Evolutionary conservation across 1,140 invertebrate species (phyloP).

Genomic region (Drosophila asahinai): DNA sequence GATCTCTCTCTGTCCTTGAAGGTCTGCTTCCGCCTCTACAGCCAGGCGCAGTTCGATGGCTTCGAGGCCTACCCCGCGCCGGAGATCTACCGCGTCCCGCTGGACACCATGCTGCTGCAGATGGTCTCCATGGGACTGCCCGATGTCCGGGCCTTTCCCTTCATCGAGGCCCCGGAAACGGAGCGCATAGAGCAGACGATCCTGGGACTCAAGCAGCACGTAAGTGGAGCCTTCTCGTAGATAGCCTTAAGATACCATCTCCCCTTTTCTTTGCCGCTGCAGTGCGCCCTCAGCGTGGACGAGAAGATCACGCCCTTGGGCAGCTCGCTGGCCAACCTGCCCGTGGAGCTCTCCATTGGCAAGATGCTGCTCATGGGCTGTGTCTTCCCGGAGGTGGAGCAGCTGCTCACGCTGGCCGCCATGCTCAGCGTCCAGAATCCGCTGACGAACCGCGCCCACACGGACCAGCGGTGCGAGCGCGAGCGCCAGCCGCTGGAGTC

Average conservation of each 20-base stretch:
- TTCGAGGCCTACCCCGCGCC: conserved; percentile 94
- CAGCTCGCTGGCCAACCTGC: conserved; percentile 93
- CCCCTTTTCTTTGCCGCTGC: background rate
- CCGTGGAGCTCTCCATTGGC: conserved; percentile 97
- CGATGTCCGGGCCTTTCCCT: conserved; percentile 96
- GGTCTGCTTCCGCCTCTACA: conserved; percentile 93
- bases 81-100: conserved; percentile 95
- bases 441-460: conserved; percentile 95
- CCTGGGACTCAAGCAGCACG: conserved; percentile 94
- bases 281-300: conserved; percentile 91
- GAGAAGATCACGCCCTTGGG: conserved; percentile 96
- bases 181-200: conserved; percentile 95
- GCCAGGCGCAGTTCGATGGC: conserved; percentile 88
- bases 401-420: conserved; percentile 96
- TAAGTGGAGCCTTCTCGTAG: conserved; percentile 80
- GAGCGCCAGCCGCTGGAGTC: conserved; percentile 65
- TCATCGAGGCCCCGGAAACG: conserved; percentile 94
- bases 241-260: background rate
- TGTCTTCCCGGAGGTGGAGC: conserved; percentile 95
- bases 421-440: conserved; percentile 97
- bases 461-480: conserved; percentile 92
- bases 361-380: conserved; percentile 98
- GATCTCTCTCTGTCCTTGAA: conserved; percentile 2
- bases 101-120: conserved; percentile 96
- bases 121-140: conserved; percentile 98